These are phyloP conservation scores for Drosophila fungiperda DNA, from an alignment of 2,888 invertebrate species.

Conservation along the genomic window DNA sequence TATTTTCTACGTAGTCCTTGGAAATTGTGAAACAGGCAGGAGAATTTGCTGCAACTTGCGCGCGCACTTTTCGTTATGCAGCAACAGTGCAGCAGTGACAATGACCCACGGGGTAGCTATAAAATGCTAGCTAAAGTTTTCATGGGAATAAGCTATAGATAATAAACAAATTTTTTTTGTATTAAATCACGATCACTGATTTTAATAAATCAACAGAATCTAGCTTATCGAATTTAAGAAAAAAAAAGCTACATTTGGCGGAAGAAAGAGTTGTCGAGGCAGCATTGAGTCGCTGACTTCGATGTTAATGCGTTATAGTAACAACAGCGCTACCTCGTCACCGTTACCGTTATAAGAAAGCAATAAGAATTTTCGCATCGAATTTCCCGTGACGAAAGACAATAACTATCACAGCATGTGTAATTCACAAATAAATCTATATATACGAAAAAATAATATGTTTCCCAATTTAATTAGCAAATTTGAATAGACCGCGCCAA, in stretches of 20 bases:
- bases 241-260: not conserved
- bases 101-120: slow-evolving; percentile 12
- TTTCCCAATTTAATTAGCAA: too few species aligned
- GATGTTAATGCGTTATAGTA: slow-evolving; percentile 56
- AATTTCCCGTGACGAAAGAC: slow-evolving; percentile 43
- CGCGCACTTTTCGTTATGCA: slow-evolving; percentile 22
- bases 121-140: not conserved
- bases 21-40: not conserved
- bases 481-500: too few species aligned
- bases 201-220: not conserved
- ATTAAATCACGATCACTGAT: not conserved
- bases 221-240: not conserved
- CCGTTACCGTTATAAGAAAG: slow-evolving; percentile 36
- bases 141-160: slow-evolving; percentile 13
- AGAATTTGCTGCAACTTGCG: not conserved
- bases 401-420: slow-evolving; percentile 27
- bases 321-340: slow-evolving; percentile 31
- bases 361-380: slow-evolving; percentile 54
- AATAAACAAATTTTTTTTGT: not conserved
- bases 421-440: slow-evolving; percentile 1
- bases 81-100: slow-evolving; percentile 17
- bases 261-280: not conserved
- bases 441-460: not conserved
- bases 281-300: slow-evolving; percentile 10
- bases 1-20: not conserved